Percentiles rank a stretch among this genome's conserved stretches.
phyloP scores from a whole-genome alignment of 2,797 vertebrate species.

The Coluber constrictor region DNA sequence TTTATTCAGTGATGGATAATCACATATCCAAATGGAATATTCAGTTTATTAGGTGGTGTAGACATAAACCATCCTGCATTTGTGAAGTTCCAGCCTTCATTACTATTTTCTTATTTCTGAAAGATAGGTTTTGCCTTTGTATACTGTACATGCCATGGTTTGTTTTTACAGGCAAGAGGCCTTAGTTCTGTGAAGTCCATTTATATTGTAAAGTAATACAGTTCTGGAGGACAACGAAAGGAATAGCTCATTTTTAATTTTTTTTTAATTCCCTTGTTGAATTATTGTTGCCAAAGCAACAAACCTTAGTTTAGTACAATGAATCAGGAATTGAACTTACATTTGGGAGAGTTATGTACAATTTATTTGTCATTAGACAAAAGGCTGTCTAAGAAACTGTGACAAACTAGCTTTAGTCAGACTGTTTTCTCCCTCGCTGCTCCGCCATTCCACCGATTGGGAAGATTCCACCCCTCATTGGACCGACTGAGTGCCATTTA shows the following conservation, averaged over 20 bases:
- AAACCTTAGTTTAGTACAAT: not conserved
- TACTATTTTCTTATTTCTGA: not conserved
- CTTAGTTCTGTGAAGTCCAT: not conserved
- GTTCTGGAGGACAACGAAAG: not conserved
- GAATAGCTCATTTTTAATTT: not conserved
- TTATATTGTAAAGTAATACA: not conserved
- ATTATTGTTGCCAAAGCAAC: not conserved
- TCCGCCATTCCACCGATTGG: no score
- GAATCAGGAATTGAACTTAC: not conserved
- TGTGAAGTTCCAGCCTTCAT: not conserved
- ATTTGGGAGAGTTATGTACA: not conserved
- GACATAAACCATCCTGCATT: not conserved
- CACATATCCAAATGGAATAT: not conserved
- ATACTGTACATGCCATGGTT: not conserved
- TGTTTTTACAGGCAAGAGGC: not conserved
- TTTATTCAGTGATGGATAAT: not conserved
- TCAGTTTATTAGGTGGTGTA: not conserved
- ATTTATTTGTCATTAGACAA: not conserved
- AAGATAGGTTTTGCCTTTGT: not conserved
- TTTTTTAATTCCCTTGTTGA: not conserved
- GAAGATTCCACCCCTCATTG: no score
- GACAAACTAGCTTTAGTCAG: not conserved
- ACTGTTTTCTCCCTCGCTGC: not conserved
- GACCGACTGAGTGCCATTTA: no score
- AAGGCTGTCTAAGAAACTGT: not conserved